These are phyloP conservation scores for Meriones psammophilus DNA, from an alignment of 2,797 vertebrate genomes.

Conservation along the genomic window DNA sequence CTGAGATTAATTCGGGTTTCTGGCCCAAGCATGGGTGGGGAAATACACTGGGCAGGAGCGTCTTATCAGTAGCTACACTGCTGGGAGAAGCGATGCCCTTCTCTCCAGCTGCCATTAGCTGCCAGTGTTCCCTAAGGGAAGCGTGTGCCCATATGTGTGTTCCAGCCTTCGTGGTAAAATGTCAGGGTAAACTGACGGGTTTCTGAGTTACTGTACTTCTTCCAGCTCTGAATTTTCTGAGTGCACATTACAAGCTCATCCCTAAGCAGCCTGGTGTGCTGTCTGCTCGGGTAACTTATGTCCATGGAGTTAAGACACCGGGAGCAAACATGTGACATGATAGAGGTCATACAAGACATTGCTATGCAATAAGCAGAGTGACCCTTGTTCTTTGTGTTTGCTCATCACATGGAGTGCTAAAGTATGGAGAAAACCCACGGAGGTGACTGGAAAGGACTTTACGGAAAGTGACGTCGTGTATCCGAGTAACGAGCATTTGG, in stretches of 20 bases:
- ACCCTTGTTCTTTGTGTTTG: background rate
- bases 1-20: background rate
- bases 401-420: background rate
- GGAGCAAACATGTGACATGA: background rate
- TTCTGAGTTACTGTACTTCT: background rate
- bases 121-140: background rate
- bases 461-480: background rate
- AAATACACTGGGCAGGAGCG: background rate
- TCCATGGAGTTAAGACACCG: background rate
- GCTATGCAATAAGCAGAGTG: background rate
- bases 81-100: background rate
- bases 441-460: background rate
- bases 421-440: background rate
- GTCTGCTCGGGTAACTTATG: conserved; percentile 10
- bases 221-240: conserved; percentile 34
- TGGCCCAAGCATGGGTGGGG: background rate
- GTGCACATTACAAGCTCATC: background rate
- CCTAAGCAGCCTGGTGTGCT: background rate
- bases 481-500: background rate
- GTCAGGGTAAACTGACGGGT: background rate
- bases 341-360: background rate
- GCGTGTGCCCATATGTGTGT: no score
- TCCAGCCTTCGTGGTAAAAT: background rate
- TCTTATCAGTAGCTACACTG: background rate
- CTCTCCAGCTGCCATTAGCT: background rate